A percentile compares a stretch with the other conserved stretches of the same genome.
phyloP scores from a whole-genome alignment of 1,140 invertebrate species.

The Drosophila suzukii region DNA sequence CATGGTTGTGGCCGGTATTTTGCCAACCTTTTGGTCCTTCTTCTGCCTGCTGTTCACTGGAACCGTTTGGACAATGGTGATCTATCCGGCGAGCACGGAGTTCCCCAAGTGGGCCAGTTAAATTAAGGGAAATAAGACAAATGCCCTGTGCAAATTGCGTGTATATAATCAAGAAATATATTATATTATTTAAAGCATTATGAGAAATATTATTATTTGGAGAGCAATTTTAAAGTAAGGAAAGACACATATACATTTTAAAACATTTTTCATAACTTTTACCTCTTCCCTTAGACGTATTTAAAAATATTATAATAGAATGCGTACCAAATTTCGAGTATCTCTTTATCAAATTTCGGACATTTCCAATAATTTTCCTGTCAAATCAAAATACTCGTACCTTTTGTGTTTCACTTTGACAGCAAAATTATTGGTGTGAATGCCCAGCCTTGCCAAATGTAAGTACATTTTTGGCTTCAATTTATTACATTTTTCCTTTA shows the following conservation, averaged over 20 bases:
- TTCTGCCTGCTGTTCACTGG: constrained; percentile 20
- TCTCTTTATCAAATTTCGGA: neutral
- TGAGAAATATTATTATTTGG: no score
- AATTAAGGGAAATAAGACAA: neutral
- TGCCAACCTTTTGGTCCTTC: constrained; percentile 86
- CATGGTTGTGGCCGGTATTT: constrained; percentile 87
- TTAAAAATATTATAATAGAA: neutral
- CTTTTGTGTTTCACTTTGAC: neutral
- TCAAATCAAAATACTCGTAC: neutral
- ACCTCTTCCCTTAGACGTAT: neutral
- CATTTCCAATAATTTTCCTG: neutral
- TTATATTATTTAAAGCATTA: no score
- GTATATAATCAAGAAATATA: no score
- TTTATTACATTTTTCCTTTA: neutral
- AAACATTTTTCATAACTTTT: neutral
- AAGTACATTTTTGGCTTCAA: neutral
- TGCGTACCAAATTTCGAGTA: neutral
- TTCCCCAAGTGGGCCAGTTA: constrained; percentile 46
- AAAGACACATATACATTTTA: neutral
- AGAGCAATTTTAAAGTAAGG: neutral
- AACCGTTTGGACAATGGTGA: constrained; percentile 29
- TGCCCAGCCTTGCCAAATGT: neutral
- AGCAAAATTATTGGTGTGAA: neutral
- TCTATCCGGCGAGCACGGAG: constrained; percentile 30
- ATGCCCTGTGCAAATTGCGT: neutral